Base-by-base conservation (phyloP, 1,140 invertebrate species). In the Solenopsis invicta region DNA sequence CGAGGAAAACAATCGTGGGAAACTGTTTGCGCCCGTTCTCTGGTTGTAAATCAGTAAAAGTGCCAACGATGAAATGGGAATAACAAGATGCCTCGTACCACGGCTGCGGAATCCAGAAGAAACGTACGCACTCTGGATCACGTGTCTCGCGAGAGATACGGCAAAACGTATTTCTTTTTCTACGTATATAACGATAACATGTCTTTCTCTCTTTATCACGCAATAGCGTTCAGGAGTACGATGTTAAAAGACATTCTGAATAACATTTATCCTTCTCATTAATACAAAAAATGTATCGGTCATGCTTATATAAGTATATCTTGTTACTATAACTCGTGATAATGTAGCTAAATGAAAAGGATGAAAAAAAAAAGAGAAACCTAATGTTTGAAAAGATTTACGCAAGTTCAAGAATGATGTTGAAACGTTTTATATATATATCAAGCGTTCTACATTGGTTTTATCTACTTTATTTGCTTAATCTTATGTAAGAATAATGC, bases 41-140 rank as follows among this genome's bases (percentile, higher is more conserved):
- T 10, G 41, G 59, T 84, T 75, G 24, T 62, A 64, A 45, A 21
- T 64, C 24, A 18, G 45, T 81, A 72, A 45, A 85, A 41, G 67
- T 52, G 56, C 18, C 69, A 76, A 87, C 52, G 21, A 72, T 34
- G 54, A 37, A 62, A 71, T 4, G 50, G 8, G 52, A 62, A 72
- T 80, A 81, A 87, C 77, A 74, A 88, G 18, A 59, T 74, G 34
- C n/a, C 29, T 82, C 52, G 76, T 41, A 71, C n/a, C 24, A 45
- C 24, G 50, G 50, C n/a, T 54, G 50, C 34, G 77, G 59, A 87
- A 87, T 75, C 34, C 62, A 50, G 61, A 91, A 90, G 89, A 91
- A 90, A 91, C 90, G 87, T 91, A 91, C 72, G 77, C 87, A 88
- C 66, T 48, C 54, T 74, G 69, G 9, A 75, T 75, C 4, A 61